Evolutionary conservation across 35 echinoderm and acorn worm species (phyloP).

Genomic region (Diadema setosum): DNA sequence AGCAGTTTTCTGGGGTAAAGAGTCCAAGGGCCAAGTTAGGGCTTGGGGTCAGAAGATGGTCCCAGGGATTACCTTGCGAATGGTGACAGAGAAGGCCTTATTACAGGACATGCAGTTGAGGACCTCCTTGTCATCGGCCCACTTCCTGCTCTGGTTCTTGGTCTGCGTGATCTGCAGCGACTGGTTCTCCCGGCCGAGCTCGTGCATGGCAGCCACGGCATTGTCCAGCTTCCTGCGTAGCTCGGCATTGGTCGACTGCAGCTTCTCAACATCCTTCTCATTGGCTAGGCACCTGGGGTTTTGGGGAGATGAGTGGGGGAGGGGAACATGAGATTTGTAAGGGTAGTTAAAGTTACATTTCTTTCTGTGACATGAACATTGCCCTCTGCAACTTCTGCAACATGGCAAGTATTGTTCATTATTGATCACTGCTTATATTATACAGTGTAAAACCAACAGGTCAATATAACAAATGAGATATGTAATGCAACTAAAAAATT

Average conservation of each 20-base stretch:
- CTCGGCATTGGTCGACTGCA: conserved; percentile 70
- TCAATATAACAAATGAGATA: no score
- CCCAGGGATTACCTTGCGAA: conserved; percentile 94
- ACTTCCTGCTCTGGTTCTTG: conserved; percentile 62
- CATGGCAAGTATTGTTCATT: no score
- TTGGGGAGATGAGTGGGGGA: not conserved
- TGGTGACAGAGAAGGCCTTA: conserved; percentile 76
- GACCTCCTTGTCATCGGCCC: conserved; percentile 79
- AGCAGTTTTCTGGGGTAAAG: no score
- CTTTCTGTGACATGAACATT: no score
- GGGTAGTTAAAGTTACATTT: not conserved
- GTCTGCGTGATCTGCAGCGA: conserved; percentile 84
- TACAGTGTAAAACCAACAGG: no score
- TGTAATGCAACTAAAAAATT: no score
- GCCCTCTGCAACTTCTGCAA: no score
- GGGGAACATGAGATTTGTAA: not conserved
- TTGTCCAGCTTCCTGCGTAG: conserved; percentile 77
- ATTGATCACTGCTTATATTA: no score
- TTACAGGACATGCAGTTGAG: conserved; percentile 79
- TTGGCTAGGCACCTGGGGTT: conserved; percentile 75
- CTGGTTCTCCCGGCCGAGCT: conserved; percentile 96
- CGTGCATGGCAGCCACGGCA: conserved; percentile 95
- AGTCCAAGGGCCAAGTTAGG: no score
- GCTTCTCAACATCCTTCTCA: conserved; percentile 81
- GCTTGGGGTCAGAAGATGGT: no score